Evolutionary conservation across 2,888 invertebrate species (phyloP), one percentile per base, ranked within the genome.

Genomic region (Agrilus mali): DNA sequence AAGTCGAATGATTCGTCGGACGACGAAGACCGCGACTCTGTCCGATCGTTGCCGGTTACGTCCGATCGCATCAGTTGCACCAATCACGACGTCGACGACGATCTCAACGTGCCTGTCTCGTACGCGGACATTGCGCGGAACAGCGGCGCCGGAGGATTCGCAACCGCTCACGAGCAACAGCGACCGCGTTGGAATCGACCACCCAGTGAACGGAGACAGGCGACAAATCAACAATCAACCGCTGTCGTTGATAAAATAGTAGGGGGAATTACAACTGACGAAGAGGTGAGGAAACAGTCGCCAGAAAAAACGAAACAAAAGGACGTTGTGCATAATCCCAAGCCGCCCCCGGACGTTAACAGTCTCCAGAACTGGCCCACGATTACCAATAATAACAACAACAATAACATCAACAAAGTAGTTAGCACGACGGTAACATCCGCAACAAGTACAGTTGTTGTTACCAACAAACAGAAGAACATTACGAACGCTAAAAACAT

Each of bases 81-180:
- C 13, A 44, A 42, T 15, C 34, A 39, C 31, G 35, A 44, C 31
- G 40, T 40, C 27, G 32, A 34, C n/a, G 37, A 15, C 13, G 44
- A 45, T 35, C 40, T 46, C 7, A 53, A 52, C 35, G 45, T 53
- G 27, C 65, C 64, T 4, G 59, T 64, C 44, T 86, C 86, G 12
- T 89, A 88, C 68, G 88, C 88, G 1, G 88, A 87, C 59, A 88
- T 88, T 56, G 82, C 87, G 41, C 76, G 82, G 53, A 74, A 70
- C 56, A 55, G 47, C 27, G 45, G 46, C 33, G 33, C 44, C 32
- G 10, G 10, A 8, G 27, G 27, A 27, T 8, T 27, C 10, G 27
- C 27, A 10, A 27, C 27, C 2, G 27, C 27, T 8, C 8, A 10
- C 8, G 27, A 27, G 10, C 57, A 59, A 27, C 54, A 56, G 27